A percentile compares a stretch with the other conserved stretches of the same genome.
phyloP scores from a whole-genome alignment of 1,140 invertebrate species.

The Halyomorpha halys region DNA sequence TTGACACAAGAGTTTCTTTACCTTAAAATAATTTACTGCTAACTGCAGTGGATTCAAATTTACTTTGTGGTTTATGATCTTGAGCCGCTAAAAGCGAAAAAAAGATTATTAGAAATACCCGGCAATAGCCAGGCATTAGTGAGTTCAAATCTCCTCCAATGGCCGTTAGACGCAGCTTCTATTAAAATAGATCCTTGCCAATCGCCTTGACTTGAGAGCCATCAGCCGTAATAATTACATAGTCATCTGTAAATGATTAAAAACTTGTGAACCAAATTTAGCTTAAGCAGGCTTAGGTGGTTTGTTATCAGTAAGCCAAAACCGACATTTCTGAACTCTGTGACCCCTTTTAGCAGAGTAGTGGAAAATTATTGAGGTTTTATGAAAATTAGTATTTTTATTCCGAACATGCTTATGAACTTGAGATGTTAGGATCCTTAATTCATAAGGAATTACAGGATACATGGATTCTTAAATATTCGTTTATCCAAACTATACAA shows the following conservation, averaged over 20 bases:
- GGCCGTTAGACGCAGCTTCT: neutral
- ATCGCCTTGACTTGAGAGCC: neutral
- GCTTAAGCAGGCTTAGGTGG: too few relatives aligned
- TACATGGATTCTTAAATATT: too few relatives aligned
- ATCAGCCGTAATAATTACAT: neutral
- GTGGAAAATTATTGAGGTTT: too few relatives aligned
- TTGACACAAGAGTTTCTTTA: too few relatives aligned
- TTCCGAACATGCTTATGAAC: too few relatives aligned
- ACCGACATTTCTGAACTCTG: too few relatives aligned
- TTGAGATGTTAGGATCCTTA: too few relatives aligned
- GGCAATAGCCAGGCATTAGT: constrained; percentile 29
- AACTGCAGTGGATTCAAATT: neutral
- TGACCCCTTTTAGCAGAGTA: too few relatives aligned
- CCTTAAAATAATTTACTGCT: neutral
- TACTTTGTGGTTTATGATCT: neutral
- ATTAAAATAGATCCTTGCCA: neutral
- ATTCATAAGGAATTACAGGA: too few relatives aligned
- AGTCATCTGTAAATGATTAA: neutral
- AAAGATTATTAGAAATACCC: constrained; percentile 2
- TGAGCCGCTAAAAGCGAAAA: constrained; percentile 18
- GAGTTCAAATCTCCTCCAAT: constrained; percentile 12
- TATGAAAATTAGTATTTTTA: too few relatives aligned
- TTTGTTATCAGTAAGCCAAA: too few relatives aligned
- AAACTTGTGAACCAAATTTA: constrained; percentile 1
- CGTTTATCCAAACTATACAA: too few relatives aligned